phyloP scores from a whole-genome alignment of 2,797 vertebrate species.

The Poliocrania exsul region DNA sequence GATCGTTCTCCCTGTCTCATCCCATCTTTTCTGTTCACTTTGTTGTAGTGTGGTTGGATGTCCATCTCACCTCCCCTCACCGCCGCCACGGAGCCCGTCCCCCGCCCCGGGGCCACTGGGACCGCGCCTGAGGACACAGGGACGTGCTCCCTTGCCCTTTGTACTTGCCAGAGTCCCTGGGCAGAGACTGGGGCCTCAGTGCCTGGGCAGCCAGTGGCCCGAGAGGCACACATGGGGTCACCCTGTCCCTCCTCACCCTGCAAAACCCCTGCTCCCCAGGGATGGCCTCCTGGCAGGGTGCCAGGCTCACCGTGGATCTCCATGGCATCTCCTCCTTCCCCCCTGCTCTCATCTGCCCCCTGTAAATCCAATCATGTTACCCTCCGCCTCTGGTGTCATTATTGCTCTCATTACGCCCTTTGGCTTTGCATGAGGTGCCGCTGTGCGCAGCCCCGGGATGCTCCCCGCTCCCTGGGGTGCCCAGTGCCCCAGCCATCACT shows the following conservation, averaged over 20 bases:
- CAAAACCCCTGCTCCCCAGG: not conserved
- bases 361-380: slow-evolving; percentile 19
- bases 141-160: not conserved
- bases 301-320: not conserved
- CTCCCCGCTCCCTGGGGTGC: not conserved
- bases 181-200: not conserved
- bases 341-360: not conserved
- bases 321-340: not conserved
- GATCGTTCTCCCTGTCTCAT: slow-evolving; percentile 27
- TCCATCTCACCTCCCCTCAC: slow-evolving; percentile 60
- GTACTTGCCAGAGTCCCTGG: not conserved
- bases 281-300: not conserved
- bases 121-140: not conserved
- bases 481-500: not conserved
- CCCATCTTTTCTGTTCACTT: slow-evolving; percentile 66
- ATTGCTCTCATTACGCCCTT: slow-evolving; percentile 31
- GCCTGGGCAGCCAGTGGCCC: not conserved
- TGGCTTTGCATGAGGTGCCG: slow-evolving; percentile 26
- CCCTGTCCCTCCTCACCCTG: not conserved
- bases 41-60: slow-evolving; percentile 74
- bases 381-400: not conserved
- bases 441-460: not conserved
- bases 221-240: not conserved
- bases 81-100: slow-evolving; percentile 26
- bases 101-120: not conserved